Evolutionary conservation across 2,888 invertebrate species (phyloP).

Genomic region (Orthosia incerta): DNA sequence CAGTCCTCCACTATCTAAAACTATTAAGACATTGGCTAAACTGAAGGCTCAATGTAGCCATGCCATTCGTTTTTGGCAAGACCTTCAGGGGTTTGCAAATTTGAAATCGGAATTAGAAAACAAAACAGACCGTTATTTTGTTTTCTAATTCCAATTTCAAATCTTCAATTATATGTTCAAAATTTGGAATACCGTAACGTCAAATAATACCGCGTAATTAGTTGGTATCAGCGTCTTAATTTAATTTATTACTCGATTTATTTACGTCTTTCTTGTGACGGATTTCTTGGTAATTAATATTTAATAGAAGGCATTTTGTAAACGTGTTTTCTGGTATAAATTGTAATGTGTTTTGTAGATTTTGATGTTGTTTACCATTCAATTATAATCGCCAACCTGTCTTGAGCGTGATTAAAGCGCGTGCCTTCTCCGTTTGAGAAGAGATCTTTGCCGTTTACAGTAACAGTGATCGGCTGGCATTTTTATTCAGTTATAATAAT

Average conservation of each 20-base stretch:
- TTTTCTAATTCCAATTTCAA: background rate
- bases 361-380: background rate
- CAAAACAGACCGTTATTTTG: background rate
- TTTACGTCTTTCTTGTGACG: slow-evolving; percentile 19
- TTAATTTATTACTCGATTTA: slow-evolving; percentile 47
- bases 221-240: slow-evolving; percentile 30
- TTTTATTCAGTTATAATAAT: background rate
- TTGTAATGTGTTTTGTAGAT: background rate
- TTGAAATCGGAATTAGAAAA: background rate
- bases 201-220: slow-evolving; percentile 35
- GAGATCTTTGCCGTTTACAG: background rate
- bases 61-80: background rate
- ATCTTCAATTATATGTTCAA: slow-evolving; percentile 22
- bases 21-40: background rate
- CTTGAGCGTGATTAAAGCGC: background rate
- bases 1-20: background rate
- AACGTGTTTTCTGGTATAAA: background rate
- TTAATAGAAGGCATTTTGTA: slow-evolving; percentile 19
- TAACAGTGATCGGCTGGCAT: background rate
- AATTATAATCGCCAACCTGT: too few species aligned
- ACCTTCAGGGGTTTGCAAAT: slow-evolving; percentile 1
- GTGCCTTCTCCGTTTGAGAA: background rate
- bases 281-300: slow-evolving; percentile 46
- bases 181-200: slow-evolving; percentile 11
- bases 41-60: background rate